Conservation (phyloP, 2,113 vertebrate genomes). For the Lophotis ruficrista region DNA sequence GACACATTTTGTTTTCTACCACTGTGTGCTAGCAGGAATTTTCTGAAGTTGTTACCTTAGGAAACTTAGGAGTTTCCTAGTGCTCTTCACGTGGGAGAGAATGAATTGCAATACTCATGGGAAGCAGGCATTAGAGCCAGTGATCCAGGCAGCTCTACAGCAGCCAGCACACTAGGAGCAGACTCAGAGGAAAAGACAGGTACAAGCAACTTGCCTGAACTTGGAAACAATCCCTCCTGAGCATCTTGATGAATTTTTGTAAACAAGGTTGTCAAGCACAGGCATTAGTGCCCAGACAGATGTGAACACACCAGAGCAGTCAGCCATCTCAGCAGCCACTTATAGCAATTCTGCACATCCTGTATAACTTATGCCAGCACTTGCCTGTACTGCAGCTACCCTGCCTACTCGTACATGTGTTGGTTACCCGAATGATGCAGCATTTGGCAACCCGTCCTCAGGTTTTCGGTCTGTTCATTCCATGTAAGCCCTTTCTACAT, state of each 20-base stretch:
- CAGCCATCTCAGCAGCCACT: background rate
- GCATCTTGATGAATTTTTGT: background rate
- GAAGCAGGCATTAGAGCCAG: background rate
- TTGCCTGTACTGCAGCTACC: background rate
- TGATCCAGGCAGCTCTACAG: background rate
- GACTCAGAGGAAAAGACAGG: background rate
- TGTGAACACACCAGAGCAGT: rapidly evolving
- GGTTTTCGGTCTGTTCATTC: background rate
- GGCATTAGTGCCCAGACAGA: background rate
- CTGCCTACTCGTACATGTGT: rapidly evolving
- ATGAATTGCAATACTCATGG: background rate
- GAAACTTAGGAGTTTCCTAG: background rate
- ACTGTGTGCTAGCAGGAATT: background rate
- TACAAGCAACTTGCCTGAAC: background rate
- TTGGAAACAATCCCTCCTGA: background rate
- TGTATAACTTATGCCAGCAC: background rate
- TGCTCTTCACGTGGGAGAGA: background rate
- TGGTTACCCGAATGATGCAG: background rate
- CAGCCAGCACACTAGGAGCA: background rate
- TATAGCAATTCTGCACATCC: background rate
- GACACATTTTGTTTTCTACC: background rate
- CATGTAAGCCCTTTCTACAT: background rate
- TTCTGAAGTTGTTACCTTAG: background rate
- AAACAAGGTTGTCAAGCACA: background rate
- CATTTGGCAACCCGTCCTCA: background rate